Base-by-base conservation (phyloP, 1,140 invertebrate genomes). In the Trypoxylus dichotomus region DNA sequence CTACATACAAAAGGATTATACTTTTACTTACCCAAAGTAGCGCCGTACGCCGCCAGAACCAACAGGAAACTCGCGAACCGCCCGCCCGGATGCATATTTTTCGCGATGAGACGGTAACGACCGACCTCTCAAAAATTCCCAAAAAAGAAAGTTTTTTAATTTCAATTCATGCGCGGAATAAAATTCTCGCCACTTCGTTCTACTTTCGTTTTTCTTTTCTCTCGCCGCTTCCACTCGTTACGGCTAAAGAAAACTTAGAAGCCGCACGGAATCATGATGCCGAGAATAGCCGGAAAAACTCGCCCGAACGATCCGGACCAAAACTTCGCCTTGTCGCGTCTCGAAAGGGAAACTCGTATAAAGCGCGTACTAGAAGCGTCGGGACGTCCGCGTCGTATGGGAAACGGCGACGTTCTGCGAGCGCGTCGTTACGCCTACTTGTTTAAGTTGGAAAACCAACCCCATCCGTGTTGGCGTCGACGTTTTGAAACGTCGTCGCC, bases 341-440 rank as follows among this genome's bases (percentile, higher is more conserved):
- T 58, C 60, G 60, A 19, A 24, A 25, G 1, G 3, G 11, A 24
- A 68, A 68, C 24, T 3, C 24, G 27, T 13, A n/a, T n/a, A 68
- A 24, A 25, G 21, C 21, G 60, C 60, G 21, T 27, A 68, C 24
- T 24, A 21, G 60, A 68, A 8, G 60, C 60, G 21, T 27, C 60
- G 60, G 21, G 60, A 68, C 60, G 60, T 68, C 60, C 60, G 60
- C 27, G 27, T 68, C 60, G 60, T 24, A 68, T 24, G 19, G 21
- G 10, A 68, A 68, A 68, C 60, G 60, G 60, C 60, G 60, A 29
- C 60, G 60, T 68, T 68, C 60, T 68, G 47, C 47, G 60, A 68
- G 60, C 60, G 60, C 60, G 60, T 68, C 60, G 21, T 19, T 68
- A 68, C 60, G 60, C 60, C 60, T 68, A 68, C 60, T 68, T 24